These are phyloP conservation scores for Pseudeuparius sepicola DNA, from an alignment of 2,888 invertebrate species.

Conservation along the genomic window DNA sequence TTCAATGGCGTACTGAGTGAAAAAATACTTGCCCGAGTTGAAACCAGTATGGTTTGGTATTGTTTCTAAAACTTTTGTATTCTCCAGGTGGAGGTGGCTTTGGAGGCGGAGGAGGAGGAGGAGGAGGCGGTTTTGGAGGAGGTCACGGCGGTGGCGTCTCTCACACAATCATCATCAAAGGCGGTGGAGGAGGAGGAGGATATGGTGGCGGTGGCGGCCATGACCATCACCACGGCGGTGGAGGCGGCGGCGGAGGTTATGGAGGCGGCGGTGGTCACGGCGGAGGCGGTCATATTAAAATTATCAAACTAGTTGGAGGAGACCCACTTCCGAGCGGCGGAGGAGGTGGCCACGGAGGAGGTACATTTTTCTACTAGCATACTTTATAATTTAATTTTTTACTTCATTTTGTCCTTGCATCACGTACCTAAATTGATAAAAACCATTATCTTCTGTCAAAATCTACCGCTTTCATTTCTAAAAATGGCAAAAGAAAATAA, in stretches of 20 bases:
- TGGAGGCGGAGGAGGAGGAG: constrained; percentile 13
- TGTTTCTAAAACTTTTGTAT: too few species aligned
- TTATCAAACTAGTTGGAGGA: neutral
- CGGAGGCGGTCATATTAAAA: constrained; percentile 4
- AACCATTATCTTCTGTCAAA: too few species aligned
- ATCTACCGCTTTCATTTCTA: too few species aligned
- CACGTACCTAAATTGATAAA: too few species aligned
- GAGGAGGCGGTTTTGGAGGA: constrained; percentile 10
- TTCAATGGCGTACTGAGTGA: too few species aligned
- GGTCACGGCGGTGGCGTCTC: constrained; percentile 11
- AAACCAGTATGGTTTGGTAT: too few species aligned
- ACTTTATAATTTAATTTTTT: too few species aligned
- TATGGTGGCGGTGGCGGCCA: constrained; percentile 14
- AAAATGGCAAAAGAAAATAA: too few species aligned
- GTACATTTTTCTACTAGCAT: too few species aligned
- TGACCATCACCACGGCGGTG: constrained; percentile 12
- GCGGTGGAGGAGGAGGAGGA: constrained; percentile 13
- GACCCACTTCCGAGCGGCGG: too few species aligned
- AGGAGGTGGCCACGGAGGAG: constrained; percentile 4
- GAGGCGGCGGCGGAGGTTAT: constrained; percentile 12
- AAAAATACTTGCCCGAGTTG: too few species aligned
- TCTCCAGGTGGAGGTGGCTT: constrained; percentile 13
- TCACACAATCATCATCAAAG: constrained; percentile 12
- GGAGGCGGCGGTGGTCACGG: constrained; percentile 13
- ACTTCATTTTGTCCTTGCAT: too few species aligned